These are phyloP conservation scores for Papilio demoleus DNA, from an alignment of 2,888 invertebrate genomes.

Conservation along the genomic window DNA sequence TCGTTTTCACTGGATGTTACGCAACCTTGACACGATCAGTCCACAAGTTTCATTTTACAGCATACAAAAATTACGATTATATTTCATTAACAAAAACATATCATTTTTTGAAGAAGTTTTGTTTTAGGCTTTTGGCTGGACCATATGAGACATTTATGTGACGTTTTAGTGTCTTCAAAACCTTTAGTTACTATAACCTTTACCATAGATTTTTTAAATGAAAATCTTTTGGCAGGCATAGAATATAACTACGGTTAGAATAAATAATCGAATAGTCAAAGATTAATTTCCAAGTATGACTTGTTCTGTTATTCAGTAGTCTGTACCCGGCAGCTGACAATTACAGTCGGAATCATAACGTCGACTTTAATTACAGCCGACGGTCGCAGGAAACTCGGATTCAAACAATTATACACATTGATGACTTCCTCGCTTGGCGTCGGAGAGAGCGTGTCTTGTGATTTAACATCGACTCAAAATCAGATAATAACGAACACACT, in stretches of 20 bases:
- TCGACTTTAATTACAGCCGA: constrained; percentile 57
- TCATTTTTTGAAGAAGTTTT: too few relatives aligned
- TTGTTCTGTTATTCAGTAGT: constrained; percentile 45
- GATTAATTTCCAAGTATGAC: too few relatives aligned
- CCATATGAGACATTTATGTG: too few relatives aligned
- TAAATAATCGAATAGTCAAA: too few relatives aligned
- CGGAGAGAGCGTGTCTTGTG: constrained; percentile 27
- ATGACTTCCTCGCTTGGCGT: constrained; percentile 45
- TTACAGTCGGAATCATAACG: constrained; percentile 56
- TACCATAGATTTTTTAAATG: too few relatives aligned
- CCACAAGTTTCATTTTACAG: constrained; percentile 26
- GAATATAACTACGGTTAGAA: too few relatives aligned
- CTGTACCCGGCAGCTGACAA: constrained; percentile 57
- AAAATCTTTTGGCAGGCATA: too few relatives aligned
- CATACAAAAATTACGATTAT: not conserved
- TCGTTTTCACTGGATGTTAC: constrained; percentile 36
- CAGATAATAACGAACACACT: not conserved
- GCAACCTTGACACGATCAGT: constrained; percentile 29
- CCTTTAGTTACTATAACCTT: too few relatives aligned
- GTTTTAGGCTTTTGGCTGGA: too few relatives aligned
- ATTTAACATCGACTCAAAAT: constrained; percentile 19
- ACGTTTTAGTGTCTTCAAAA: too few relatives aligned
- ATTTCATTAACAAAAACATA: too few relatives aligned
- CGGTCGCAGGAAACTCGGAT: constrained; percentile 57
- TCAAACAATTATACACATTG: constrained; percentile 54